These are phyloP conservation scores for Spermophilus dauricus DNA, from an alignment of 2,113 vertebrate genomes.

Conservation along the genomic window DNA sequence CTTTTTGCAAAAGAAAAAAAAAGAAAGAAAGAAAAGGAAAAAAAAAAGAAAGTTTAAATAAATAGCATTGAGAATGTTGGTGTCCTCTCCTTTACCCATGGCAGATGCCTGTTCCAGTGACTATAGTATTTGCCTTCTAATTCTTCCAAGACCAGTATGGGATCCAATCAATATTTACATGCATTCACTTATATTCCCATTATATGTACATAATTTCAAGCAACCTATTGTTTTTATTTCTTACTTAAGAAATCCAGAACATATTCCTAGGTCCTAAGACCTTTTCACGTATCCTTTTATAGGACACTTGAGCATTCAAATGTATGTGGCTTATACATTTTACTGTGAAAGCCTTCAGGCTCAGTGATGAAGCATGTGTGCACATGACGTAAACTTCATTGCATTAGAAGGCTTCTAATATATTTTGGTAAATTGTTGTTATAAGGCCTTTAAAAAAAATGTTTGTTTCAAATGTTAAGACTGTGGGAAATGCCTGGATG, in stretches of 20 bases:
- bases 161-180: background rate
- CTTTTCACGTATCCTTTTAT: background rate
- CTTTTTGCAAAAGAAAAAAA: background rate
- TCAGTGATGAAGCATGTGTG: background rate
- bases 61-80: background rate
- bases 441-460: background rate
- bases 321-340: background rate
- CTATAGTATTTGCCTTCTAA: background rate
- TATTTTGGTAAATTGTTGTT: background rate
- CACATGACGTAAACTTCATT: background rate
- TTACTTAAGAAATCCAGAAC: slow-evolving; percentile 11
- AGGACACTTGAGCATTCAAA: background rate
- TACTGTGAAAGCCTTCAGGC: background rate
- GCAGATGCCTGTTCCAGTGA: background rate
- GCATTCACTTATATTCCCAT: background rate
- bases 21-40: too few species aligned
- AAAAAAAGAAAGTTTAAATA: background rate
- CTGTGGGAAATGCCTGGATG: background rate
- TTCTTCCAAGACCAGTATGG: background rate
- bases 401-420: background rate
- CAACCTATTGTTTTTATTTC: slow-evolving; percentile 23
- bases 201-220: background rate
- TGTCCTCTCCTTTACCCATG: background rate
- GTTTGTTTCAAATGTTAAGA: background rate
- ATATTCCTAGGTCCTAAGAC: background rate